Conservation (phyloP, 2,888 invertebrate genomes). For the Diplazon laetatorius region DNA sequence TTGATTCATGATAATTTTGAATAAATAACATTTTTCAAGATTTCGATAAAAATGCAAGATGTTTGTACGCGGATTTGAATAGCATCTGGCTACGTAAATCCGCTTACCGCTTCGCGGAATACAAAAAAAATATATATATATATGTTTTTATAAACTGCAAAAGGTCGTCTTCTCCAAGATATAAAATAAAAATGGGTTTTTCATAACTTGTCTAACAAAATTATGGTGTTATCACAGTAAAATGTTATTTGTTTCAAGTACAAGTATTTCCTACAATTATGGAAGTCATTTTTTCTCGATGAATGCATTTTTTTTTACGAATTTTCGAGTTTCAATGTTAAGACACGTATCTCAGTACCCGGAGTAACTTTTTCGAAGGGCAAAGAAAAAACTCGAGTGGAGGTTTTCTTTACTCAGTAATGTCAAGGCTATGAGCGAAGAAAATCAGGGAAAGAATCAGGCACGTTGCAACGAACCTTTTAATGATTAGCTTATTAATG, state of each 20-base stretch:
- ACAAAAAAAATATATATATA: too few relatives aligned
- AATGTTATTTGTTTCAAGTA: too few relatives aligned
- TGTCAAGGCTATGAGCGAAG: neutral
- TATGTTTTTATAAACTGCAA: neutral
- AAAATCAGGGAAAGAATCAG: neutral
- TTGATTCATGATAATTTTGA: constrained; percentile 34
- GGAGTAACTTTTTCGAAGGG: neutral
- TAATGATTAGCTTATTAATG: neutral
- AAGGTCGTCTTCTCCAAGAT: neutral
- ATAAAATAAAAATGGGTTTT: too few relatives aligned
- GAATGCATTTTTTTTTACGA: neutral
- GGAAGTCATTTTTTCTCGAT: too few relatives aligned
- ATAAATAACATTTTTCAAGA: constrained; percentile 28
- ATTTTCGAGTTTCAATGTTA: neutral
- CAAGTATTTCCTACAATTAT: too few relatives aligned
- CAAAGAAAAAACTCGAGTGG: neutral
- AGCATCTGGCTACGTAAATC: constrained; percentile 46
- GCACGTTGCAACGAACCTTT: neutral
- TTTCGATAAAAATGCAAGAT: constrained; percentile 41
- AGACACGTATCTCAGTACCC: neutral
- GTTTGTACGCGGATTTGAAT: constrained; percentile 23
- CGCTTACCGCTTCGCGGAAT: constrained; percentile 1
- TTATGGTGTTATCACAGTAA: too few relatives aligned
- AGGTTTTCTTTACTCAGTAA: constrained; percentile 5
- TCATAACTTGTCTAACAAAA: too few relatives aligned